phyloP scores from a whole-genome alignment of 2,113 vertebrate species.

The Muntiacus muntjak region DNA sequence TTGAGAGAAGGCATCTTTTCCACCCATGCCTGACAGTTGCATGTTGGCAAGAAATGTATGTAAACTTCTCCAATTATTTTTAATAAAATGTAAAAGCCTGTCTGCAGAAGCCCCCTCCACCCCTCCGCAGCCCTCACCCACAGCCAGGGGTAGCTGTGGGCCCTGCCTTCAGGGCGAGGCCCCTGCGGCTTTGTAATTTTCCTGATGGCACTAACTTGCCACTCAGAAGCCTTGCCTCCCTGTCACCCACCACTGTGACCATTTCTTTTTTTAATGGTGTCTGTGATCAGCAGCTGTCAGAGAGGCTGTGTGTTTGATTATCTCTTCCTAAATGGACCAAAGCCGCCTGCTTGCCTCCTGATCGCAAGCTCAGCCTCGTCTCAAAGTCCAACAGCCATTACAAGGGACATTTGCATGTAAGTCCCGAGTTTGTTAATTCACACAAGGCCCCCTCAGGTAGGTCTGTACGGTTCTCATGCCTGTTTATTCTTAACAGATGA shows the following conservation, averaged over 20 bases:
- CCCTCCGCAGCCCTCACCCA: neutral
- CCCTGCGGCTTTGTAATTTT: neutral
- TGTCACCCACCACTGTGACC: slow-evolving; percentile 17
- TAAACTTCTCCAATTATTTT: slow-evolving; percentile 71
- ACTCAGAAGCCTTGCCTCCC: neutral
- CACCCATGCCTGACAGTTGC: slow-evolving; percentile 62
- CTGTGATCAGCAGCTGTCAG: slow-evolving; percentile 51
- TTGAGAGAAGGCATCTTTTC: slow-evolving; percentile 65
- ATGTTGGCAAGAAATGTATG: slow-evolving; percentile 41
- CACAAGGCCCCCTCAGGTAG: slow-evolving; percentile 7
- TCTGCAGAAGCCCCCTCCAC: neutral
- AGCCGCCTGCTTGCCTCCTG: neutral
- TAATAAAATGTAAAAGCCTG: slow-evolving; percentile 69
- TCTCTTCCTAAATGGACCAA: neutral
- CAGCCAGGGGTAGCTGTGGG: neutral
- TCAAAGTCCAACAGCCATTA: slow-evolving; percentile 11
- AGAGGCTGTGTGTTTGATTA: slow-evolving; percentile 22
- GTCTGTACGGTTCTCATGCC: neutral
- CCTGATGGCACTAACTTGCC: neutral
- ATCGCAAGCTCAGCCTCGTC: neutral
- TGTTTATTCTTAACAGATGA: neutral
- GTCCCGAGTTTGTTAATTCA: slow-evolving; percentile 19
- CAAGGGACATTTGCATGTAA: slow-evolving; percentile 18
- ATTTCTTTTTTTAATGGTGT: slow-evolving; percentile 41
- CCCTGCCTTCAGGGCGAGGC: neutral